Evolutionary conservation across 1,140 invertebrate genomes (phyloP).

Genomic region (Nixonia krombeini): DNA sequence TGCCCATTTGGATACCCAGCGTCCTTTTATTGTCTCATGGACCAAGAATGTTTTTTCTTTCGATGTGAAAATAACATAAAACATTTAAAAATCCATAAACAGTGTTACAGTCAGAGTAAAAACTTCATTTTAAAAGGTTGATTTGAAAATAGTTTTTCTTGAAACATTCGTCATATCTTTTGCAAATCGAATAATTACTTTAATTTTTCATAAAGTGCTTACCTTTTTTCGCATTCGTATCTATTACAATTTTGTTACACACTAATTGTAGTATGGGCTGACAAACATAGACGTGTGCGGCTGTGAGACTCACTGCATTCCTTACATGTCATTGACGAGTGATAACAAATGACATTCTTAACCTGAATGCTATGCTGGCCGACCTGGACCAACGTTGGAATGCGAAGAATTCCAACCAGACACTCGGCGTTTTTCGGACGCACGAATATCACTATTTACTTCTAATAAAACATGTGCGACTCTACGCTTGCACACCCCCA

Average conservation of each 20-base stretch:
- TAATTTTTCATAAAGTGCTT: no score
- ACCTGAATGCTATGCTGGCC: conserved; percentile 56
- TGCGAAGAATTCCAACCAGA: conserved; percentile 51
- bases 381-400: conserved; percentile 56
- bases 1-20: conserved; percentile 68
- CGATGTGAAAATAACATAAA: no score
- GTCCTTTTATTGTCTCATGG: conserved; percentile 40
- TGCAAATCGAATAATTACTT: no score
- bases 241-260: neutral
- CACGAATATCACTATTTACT: conserved; percentile 2
- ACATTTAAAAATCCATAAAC: neutral
- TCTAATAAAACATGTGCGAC: conserved; percentile 12
- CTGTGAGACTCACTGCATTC: conserved; percentile 58
- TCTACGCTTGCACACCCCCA: conserved; percentile 5
- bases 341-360: conserved; percentile 59
- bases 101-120: no score
- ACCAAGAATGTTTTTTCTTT: conserved; percentile 10
- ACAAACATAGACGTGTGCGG: neutral
- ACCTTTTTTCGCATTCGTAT: neutral
- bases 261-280: neutral
- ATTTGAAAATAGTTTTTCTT: no score
- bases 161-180: no score
- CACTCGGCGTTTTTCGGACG: conserved; percentile 23
- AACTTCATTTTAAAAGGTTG: neutral
- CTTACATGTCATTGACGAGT: conserved; percentile 61